Conservation (phyloP, 64 coral and sea anemone species). For the Montipora cactus region DNA sequence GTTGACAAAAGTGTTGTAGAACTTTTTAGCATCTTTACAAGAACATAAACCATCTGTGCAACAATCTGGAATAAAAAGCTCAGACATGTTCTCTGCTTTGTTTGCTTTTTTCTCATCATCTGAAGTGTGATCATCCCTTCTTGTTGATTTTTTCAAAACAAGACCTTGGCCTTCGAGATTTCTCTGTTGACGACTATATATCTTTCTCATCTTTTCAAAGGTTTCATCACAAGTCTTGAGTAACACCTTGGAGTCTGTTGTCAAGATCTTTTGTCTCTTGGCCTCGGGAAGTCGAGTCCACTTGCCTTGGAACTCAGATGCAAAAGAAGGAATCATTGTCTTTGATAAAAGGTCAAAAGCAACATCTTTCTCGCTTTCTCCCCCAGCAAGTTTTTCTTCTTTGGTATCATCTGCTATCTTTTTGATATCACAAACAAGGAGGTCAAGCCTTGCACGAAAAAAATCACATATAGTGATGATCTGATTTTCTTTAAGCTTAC, state of each 20-base stretch:
- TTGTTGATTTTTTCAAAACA: not conserved
- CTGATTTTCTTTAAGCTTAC: constrained; percentile 18
- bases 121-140: not conserved
- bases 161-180: not conserved
- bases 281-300: constrained; percentile 36
- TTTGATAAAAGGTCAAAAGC: constrained; percentile 38
- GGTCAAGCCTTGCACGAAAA: not conserved
- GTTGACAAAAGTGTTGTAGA: constrained; percentile 31
- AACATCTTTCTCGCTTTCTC: not conserved
- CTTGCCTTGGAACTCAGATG: constrained; percentile 38
- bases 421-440: not conserved
- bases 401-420: not conserved
- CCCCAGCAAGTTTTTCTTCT: not conserved
- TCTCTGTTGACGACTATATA: constrained; percentile 39
- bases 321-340: constrained; percentile 41
- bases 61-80: constrained; percentile 9
- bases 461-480: not conserved
- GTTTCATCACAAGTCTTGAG: constrained; percentile 22
- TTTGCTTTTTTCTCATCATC: not conserved
- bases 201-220: constrained; percentile 23
- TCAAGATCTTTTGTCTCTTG: constrained; percentile 37
- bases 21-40: constrained; percentile 48
- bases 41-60: constrained; percentile 18
- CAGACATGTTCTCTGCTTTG: not conserved
- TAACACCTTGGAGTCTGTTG: constrained; percentile 23